phyloP scores from a whole-genome alignment of 1,140 invertebrate species.

The Drosophila ironensis region DNA sequence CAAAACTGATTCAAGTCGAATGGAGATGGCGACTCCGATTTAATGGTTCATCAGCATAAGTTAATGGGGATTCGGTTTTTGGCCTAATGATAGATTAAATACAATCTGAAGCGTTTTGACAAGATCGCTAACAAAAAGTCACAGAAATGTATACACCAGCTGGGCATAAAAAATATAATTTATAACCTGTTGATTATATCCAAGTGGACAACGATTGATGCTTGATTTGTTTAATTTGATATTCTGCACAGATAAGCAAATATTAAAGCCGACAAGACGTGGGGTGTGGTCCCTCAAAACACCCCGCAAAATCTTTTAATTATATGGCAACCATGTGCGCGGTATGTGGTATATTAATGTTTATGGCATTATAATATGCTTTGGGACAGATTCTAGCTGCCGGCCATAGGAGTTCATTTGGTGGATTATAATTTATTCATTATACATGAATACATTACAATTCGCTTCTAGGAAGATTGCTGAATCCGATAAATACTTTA shows the following conservation, averaged over 20 bases:
- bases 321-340: slow-evolving; percentile 51
- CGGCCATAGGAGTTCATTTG: slow-evolving; percentile 10
- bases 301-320: slow-evolving; percentile 56
- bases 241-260: slow-evolving; percentile 43
- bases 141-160: slow-evolving; percentile 9
- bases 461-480: neutral
- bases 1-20: slow-evolving; percentile 44
- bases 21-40: slow-evolving; percentile 46
- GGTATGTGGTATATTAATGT: slow-evolving; percentile 21
- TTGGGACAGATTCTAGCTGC: slow-evolving; percentile 46
- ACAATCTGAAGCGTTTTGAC: slow-evolving; percentile 60
- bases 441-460: slow-evolving; percentile 7
- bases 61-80: slow-evolving; percentile 59
- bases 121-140: slow-evolving; percentile 22
- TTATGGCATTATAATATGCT: slow-evolving; percentile 58
- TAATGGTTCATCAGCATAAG: slow-evolving; percentile 75
- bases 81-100: slow-evolving; percentile 62
- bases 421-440: slow-evolving; percentile 12
- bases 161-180: slow-evolving; percentile 34
- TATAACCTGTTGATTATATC: slow-evolving; percentile 44
- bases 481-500: neutral
- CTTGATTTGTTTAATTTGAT: slow-evolving; percentile 22
- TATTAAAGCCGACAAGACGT: slow-evolving; percentile 4
- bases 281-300: slow-evolving; percentile 22
- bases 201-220: neutral